Conservation (phyloP, 2,113 vertebrate species). For the Alethe diademata region DNA sequence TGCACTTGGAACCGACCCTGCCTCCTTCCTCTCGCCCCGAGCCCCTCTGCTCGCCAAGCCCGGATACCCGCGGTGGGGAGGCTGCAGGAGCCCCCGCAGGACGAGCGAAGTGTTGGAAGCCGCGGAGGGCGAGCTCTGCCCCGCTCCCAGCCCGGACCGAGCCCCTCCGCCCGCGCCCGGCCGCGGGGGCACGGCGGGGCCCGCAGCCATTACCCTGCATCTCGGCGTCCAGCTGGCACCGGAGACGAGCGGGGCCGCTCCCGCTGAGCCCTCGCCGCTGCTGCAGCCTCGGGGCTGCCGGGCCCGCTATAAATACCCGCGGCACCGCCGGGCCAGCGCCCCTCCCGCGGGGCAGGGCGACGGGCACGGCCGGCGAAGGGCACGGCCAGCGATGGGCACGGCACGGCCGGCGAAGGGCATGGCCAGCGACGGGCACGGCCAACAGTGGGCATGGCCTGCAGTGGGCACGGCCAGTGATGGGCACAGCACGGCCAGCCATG, state of each 20-base stretch:
- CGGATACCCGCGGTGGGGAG: fast-evolving
- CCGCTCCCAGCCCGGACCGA: neutral
- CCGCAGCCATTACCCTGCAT: neutral
- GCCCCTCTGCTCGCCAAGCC: neutral
- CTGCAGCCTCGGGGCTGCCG: neutral
- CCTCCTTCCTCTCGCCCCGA: neutral
- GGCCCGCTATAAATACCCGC: constrained; percentile 43
- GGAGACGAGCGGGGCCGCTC: neutral
- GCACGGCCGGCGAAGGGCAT: no score
- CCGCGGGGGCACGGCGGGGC: no score
- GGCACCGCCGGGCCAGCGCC: neutral
- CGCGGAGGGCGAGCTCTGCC: no score
- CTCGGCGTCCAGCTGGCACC: neutral
- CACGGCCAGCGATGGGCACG: no score
- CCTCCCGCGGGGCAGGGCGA: neutral
- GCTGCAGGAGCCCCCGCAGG: neutral
- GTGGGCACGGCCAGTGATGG: no score
- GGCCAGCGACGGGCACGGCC: no score
- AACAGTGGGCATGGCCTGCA: no score
- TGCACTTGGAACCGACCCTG: neutral
- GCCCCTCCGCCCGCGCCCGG: neutral
- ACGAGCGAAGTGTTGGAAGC: neutral
- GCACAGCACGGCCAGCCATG: no score
- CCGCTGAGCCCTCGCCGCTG: neutral
- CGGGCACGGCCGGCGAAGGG: neutral